phyloP scores from a whole-genome alignment of 2,888 invertebrate species.

The Tipula lateralis region DNA sequence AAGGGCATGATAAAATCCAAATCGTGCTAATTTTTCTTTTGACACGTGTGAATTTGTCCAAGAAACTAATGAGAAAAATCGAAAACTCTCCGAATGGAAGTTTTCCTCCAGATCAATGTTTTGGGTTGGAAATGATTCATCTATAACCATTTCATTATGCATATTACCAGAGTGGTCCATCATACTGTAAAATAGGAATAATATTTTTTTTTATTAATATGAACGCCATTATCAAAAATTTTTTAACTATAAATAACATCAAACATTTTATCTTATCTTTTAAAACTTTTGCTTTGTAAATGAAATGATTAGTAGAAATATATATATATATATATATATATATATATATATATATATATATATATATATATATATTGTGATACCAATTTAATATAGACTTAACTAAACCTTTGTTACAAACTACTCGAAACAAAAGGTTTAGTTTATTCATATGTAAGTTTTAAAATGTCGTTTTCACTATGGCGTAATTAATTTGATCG shows the following conservation, averaged over 20 bases:
- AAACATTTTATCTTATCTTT: not conserved
- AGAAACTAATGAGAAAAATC: not conserved
- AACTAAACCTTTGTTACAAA: not conserved
- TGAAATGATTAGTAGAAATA: not conserved
- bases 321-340: too few species aligned
- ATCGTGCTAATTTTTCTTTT: slow-evolving; percentile 60
- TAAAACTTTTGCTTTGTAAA: not conserved
- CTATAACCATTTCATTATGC: not conserved
- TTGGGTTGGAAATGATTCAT: not conserved
- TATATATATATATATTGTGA: too few species aligned
- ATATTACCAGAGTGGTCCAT: not conserved
- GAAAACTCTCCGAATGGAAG: not conserved
- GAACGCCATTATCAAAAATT: not conserved
- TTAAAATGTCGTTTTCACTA: not conserved
- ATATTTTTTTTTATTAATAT: not conserved
- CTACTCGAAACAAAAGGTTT: not conserved
- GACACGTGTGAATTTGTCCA: slow-evolving; percentile 45
- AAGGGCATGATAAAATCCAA: slow-evolving; percentile 78
- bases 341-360: too few species aligned
- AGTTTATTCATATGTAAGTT: not conserved
- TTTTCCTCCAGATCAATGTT: not conserved
- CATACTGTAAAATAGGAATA: not conserved
- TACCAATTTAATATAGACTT: too few species aligned
- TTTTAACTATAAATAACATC: not conserved
- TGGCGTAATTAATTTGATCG: slow-evolving; percentile 11